Conservation (phyloP, 2,797 vertebrate genomes). For the Aldrovandia affinis region DNA sequence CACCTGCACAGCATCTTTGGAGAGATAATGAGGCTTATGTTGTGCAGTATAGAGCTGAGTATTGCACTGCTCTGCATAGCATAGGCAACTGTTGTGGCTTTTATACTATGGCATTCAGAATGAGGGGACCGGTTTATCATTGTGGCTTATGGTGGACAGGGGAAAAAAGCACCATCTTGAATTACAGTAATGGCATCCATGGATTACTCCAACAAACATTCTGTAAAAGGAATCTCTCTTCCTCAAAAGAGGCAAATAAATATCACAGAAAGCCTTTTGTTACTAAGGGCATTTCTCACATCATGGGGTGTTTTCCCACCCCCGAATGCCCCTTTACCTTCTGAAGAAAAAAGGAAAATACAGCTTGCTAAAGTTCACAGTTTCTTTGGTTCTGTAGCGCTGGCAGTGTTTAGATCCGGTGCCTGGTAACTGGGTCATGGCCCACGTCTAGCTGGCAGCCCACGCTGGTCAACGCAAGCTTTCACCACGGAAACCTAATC, state of each 20-base stretch:
- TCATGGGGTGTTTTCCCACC: slow-evolving; percentile 6
- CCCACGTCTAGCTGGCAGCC: not conserved
- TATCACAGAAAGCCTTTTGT: slow-evolving; percentile 30
- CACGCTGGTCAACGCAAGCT: slow-evolving; percentile 21
- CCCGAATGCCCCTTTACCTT: not conserved
- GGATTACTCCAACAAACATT: slow-evolving; percentile 8
- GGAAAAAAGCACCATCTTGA: slow-evolving; percentile 12
- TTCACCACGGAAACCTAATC: slow-evolving; percentile 14
- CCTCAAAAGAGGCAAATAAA: not conserved
- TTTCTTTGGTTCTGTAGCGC: slow-evolving; percentile 11
- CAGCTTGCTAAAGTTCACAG: slow-evolving; percentile 17
- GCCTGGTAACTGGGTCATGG: slow-evolving; percentile 27
- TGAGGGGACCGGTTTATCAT: slow-evolving; percentile 9
- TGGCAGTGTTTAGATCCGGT: not conserved
- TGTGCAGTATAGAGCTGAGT: not conserved
- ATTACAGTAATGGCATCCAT: slow-evolving; percentile 27
- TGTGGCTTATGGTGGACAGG: slow-evolving; percentile 4
- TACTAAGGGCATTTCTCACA: slow-evolving; percentile 11
- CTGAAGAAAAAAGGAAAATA: not conserved
- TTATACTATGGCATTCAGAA: slow-evolving; percentile 16
- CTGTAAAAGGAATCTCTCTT: slow-evolving; percentile 22
- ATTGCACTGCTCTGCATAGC: not conserved
- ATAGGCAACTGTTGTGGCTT: not conserved
- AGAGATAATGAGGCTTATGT: not conserved
- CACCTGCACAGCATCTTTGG: slow-evolving; percentile 29